Base-by-base conservation (phyloP, 2,113 vertebrate species). In the Pseudopipra pipra region DNA sequence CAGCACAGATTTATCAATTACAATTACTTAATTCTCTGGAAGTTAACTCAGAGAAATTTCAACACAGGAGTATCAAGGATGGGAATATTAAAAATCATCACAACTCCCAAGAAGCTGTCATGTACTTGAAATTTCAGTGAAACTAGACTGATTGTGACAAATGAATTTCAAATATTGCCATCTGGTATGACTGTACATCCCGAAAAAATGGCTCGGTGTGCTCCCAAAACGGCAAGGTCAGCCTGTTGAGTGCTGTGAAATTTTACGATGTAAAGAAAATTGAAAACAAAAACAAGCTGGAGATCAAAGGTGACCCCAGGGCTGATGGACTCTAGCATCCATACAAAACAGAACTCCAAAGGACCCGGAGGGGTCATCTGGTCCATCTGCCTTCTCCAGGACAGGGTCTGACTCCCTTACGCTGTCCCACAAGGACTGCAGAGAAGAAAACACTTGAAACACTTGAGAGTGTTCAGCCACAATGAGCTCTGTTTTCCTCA, bases 261-360 rank as follows among this genome's bases (percentile, higher is more conserved):
- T 81, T 96, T 95, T 94, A 96, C 0, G 13, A 79, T 73, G 83
- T 89, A 96, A 86, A 85, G 79, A 78, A 95, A 96, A 94, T 90
- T 76, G 80, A 84, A 95, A 95, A 96, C 86, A 96, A 97, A 95
- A 93, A 93, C 37, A 43, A 66, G 18, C 23, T 66, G 41, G 49
- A 92, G 86, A 93, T 94, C 93, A 94, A 96, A 96, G 96, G 89
- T 66, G 90, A 93, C 92, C 92, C 85, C 2, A 13, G 95, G 83
- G 73, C 27, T 92, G 93, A 55, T 2, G 8, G 58, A 73, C 68
- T 46, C 17, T 30, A 52, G 22, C 22, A 88, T 71, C 55, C 35
- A 41, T 16, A 90, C 0, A 0, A 80, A 92, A 81, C 21, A 35
- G 56, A n/a, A 65, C 55, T 74, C 83, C 61, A 59, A 47, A 73